A percentile compares a stretch with the other conserved stretches of the same genome.
These are phyloP conservation scores for Scalopus aquaticus DNA, from an alignment of 2,113 vertebrate species.

Conservation along the genomic window DNA sequence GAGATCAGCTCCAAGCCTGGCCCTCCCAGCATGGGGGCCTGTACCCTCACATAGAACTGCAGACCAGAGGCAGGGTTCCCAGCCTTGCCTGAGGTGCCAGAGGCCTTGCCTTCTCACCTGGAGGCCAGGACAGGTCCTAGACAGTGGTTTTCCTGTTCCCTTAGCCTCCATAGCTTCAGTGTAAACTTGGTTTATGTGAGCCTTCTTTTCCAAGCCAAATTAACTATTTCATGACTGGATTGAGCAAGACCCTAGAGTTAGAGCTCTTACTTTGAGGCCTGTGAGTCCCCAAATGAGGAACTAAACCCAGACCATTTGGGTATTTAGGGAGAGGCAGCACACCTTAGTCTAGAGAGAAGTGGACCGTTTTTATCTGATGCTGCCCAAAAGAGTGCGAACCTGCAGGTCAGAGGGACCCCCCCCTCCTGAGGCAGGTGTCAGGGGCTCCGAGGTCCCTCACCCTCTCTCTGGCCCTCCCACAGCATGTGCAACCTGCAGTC, in stretches of 20 bases:
- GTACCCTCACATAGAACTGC: not conserved
- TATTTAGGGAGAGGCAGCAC: not conserved
- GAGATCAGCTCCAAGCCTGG: not conserved
- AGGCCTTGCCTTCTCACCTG: not conserved
- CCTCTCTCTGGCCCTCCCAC: constrained; percentile 53
- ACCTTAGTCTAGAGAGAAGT: not conserved
- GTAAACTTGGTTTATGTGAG: not conserved
- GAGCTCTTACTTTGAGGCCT: not conserved
- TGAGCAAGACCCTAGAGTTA: not conserved
- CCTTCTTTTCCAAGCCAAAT: not conserved
- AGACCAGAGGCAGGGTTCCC: not conserved
- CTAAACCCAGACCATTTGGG: not conserved
- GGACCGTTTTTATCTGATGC: not conserved
- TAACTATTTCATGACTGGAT: not conserved
- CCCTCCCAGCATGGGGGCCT: not conserved
- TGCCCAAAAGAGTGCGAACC: not conserved
- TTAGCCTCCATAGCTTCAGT: not conserved
- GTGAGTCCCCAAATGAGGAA: not conserved
- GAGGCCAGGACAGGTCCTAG: not conserved
- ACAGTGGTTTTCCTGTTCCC: not conserved
- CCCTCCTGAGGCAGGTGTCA: accelerated
- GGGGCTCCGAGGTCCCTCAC: not conserved
- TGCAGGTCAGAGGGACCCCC: not conserved
- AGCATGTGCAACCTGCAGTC: constrained; percentile 94
- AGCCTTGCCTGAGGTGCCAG: not conserved